Base-by-base conservation (phyloP, 2,888 invertebrate species). In the Boloria euphrosyne region DNA sequence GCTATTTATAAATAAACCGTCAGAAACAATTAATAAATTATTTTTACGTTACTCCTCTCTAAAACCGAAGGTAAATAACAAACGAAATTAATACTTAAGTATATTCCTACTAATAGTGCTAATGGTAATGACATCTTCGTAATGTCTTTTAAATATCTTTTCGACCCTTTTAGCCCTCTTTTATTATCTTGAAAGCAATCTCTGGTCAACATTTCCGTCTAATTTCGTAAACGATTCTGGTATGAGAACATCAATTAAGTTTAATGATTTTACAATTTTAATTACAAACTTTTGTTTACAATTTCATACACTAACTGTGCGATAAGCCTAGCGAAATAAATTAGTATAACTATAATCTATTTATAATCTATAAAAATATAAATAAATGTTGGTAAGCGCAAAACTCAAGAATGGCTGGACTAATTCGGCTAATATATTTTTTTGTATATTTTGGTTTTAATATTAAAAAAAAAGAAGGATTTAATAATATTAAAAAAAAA, bases 141-240 rank as follows among this genome's bases (percentile, higher is more conserved):
- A 66, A 66, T 66, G 46, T 52, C 57, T 67, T 68, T 68, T 68
- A 61, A 68, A 65, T 65, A 68, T 65, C 67, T 68, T 61, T 60
- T 58, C 50, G 66, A 67, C 72, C 70, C 71, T 66, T 64, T 64
- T 66, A 66, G 65, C 49, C 60, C 66, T 54, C 57, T 58, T 67
- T 67, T 68, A 65, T 69, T 72, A 72, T 70, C 70, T 65, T 57
- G 63, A 72, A 70, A 67, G 68, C 67, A 64, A 72, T 72, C 68
- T 66, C 53, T 65, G 64, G 63, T 57, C 67, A 57, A 68, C 65
- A 68, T 68, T 68, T 38, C 67, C 61, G 14, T 38, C 61, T 22
- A 52, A 38, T 59, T 31, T 16, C 16, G 57, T 59, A 47, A 59
- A 59, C 59, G 47, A 50, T 59, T 50, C 31, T 18, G 46, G 57